phyloP scores from a whole-genome alignment of 2,888 invertebrate species.

The Cephus spinipes region DNA sequence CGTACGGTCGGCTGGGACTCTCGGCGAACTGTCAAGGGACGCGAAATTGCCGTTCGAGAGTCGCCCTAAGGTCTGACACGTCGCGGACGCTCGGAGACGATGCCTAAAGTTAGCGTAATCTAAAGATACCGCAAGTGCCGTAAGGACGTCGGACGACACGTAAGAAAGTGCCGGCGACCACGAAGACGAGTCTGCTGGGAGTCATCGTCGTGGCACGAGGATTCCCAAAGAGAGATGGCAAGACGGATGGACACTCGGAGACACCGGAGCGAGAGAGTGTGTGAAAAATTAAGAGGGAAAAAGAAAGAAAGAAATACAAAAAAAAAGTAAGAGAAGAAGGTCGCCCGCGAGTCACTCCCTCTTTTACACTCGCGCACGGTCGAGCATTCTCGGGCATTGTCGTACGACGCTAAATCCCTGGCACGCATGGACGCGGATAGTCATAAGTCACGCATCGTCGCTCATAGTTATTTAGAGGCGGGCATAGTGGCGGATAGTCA shows the following conservation, averaged over 20 bases:
- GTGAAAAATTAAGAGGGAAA: background rate
- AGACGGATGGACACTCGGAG: background rate
- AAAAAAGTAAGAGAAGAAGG: background rate
- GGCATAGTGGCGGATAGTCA: background rate
- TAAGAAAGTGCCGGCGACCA: background rate
- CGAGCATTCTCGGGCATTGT: background rate
- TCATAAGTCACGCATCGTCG: background rate
- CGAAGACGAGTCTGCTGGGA: background rate
- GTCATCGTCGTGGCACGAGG: background rate
- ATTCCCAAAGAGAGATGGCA: background rate
- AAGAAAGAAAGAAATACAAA: background rate
- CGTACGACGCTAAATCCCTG: background rate
- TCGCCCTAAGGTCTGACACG: background rate
- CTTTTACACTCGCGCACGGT: background rate
- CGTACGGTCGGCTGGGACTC: background rate
- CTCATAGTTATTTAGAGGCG: background rate
- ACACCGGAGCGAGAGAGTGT: background rate
- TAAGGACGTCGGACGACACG: slow-evolving; percentile 9
- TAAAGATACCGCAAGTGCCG: slow-evolving; percentile 28
- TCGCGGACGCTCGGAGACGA: background rate
- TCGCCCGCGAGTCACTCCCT: background rate
- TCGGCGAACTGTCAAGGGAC: background rate
- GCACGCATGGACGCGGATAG: background rate
- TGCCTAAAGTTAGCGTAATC: slow-evolving; percentile 27
- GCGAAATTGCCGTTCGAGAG: background rate